Evolutionary conservation across 92 coral and sea anemone genomes (phyloP).

Genomic region (Montipora capitata): DNA sequence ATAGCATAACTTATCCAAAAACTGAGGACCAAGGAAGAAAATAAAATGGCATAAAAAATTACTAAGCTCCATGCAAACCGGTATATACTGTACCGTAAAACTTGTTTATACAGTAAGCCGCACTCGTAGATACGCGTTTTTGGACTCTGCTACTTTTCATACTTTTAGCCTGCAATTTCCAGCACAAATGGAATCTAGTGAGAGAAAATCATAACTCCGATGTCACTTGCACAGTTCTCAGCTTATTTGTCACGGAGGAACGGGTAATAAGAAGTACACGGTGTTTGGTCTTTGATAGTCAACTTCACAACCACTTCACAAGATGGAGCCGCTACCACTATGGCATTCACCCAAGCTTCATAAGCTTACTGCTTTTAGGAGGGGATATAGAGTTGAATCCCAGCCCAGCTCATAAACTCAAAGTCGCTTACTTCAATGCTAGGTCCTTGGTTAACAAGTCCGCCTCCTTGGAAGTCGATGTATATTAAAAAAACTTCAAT

Average conservation of each 20-base stretch:
- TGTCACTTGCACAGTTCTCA: neutral
- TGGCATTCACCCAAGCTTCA: slow-evolving; percentile 8
- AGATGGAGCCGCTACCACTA: neutral
- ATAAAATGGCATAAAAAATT: no score
- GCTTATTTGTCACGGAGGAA: neutral
- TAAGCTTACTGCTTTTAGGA: slow-evolving; percentile 4
- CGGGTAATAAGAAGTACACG: neutral
- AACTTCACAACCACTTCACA: neutral
- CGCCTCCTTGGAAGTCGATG: slow-evolving; percentile 19
- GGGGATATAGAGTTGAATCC: slow-evolving; percentile 10
- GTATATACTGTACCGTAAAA: no score
- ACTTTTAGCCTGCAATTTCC: no score
- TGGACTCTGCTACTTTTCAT: no score
- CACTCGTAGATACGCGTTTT: no score
- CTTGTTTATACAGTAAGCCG: no score
- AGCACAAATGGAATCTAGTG: no score
- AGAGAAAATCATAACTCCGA: neutral
- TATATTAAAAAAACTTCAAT: neutral
- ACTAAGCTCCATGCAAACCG: no score
- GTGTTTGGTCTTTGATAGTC: neutral
- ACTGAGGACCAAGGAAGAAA: no score
- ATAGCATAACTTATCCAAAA: no score
- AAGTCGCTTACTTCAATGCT: slow-evolving; percentile 47
- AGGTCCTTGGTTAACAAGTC: slow-evolving; percentile 45
- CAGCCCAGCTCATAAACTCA: slow-evolving; percentile 29